Evolutionary conservation across 2,797 vertebrate species (phyloP).

Genomic region (Dendrocincla fuliginosa): DNA sequence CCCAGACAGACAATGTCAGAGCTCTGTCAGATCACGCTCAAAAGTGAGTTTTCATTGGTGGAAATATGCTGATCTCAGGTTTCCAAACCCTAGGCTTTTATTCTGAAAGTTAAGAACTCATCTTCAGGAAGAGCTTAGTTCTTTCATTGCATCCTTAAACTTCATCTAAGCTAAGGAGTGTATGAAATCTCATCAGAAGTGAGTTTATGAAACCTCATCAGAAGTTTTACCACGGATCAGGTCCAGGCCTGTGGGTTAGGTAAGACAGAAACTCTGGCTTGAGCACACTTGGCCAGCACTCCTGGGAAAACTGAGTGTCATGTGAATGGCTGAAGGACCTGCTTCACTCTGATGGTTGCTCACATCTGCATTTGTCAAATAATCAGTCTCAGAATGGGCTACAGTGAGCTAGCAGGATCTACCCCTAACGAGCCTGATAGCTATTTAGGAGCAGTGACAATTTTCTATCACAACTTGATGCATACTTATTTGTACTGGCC

Average conservation of each 20-base stretch:
- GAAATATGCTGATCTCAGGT: not conserved
- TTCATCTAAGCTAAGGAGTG: not conserved
- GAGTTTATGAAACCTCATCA: not conserved
- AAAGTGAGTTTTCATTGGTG: not conserved
- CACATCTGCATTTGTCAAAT: not conserved
- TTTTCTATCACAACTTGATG: not conserved
- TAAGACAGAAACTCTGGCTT: constrained; percentile 40
- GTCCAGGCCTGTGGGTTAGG: not conserved
- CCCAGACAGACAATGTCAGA: not conserved
- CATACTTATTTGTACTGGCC: not conserved
- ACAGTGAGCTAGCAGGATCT: not conserved
- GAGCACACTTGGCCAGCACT: not conserved
- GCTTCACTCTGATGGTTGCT: not conserved
- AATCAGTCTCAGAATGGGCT: not conserved
- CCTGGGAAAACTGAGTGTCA: not conserved
- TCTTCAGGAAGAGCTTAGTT: not conserved
- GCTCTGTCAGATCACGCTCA: not conserved
- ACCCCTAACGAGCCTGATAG: not conserved
- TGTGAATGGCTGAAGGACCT: not conserved
- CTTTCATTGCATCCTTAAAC: not conserved
- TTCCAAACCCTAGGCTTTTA: not conserved
- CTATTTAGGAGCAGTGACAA: not conserved
- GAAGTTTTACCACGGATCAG: constrained; percentile 1
- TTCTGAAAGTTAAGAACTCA: not conserved
- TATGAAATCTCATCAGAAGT: not conserved